Percentiles rank a stretch among this genome's conserved stretches.
phyloP scores from a whole-genome alignment of 2,113 vertebrate genomes.

The Drymodes brunneopygia region DNA sequence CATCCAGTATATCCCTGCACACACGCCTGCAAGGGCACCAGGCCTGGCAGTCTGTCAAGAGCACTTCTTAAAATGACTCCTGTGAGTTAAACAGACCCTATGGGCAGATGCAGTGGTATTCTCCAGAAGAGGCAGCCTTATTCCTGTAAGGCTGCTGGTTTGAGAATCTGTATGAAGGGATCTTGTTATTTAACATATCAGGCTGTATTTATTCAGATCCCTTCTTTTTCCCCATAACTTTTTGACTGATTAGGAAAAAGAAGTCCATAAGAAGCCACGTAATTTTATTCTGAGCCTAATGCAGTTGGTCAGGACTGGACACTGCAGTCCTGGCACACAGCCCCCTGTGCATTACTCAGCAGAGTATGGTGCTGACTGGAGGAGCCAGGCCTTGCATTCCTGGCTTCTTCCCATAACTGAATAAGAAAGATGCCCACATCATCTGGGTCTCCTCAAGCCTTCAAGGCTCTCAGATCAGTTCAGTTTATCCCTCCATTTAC shows the following conservation, averaged over 20 bases:
- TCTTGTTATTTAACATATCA: background rate
- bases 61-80: background rate
- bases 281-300: background rate
- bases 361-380: background rate
- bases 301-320: background rate
- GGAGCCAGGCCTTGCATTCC: background rate
- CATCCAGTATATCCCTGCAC: background rate
- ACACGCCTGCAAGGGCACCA: background rate
- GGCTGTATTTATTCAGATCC: background rate
- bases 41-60: background rate
- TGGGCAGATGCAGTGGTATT: background rate
- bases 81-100: background rate
- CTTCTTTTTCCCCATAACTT: background rate
- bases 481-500: background rate
- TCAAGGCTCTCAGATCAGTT: background rate
- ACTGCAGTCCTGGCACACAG: conserved; percentile 34
- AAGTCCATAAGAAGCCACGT: background rate
- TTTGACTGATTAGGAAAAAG: background rate
- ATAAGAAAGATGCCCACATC: background rate
- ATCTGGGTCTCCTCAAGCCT: background rate
- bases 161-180: background rate
- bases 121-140: background rate
- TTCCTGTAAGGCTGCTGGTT: background rate
- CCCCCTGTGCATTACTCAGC: conserved; percentile 15
- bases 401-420: background rate